A percentile compares a stretch with the other conserved stretches of the same genome.
phyloP scores from a whole-genome alignment of 2,797 vertebrate genomes.

The Chaenodraco wilsoni region DNA sequence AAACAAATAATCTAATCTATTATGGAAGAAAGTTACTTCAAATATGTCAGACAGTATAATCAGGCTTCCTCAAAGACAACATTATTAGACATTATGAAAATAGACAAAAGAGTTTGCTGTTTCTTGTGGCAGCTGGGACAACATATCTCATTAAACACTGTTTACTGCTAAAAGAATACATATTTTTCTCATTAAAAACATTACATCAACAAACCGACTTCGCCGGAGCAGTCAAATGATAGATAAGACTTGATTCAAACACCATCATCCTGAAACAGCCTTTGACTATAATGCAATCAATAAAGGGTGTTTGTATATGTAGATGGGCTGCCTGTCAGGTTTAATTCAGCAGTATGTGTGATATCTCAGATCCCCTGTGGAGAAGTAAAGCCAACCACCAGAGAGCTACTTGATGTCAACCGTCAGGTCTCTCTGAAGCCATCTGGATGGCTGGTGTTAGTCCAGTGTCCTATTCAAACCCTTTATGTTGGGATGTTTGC shows the following conservation, averaged over 20 bases:
- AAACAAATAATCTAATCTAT: not conserved
- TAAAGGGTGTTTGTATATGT: conserved; percentile 10
- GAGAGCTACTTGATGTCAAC: conserved; percentile 23
- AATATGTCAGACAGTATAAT: not conserved
- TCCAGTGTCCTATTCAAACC: conserved; percentile 29
- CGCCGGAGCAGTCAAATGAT: not conserved
- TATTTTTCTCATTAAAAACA: not conserved
- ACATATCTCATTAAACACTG: not conserved
- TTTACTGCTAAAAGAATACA: not conserved
- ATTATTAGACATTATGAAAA: not conserved
- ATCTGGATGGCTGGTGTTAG: conserved; percentile 21
- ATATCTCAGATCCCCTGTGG: conserved; percentile 15
- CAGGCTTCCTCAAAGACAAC: not conserved
- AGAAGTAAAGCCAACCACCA: not conserved
- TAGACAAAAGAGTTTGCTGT: not conserved
- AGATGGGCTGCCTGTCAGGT: conserved; percentile 9
- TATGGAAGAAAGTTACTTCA: not conserved
- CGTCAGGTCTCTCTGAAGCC: conserved; percentile 29
- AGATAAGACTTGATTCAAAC: conserved; percentile 4
- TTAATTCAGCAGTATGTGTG: conserved; percentile 26
- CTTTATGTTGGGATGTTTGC: conserved; percentile 33
- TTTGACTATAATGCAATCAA: conserved; percentile 5
- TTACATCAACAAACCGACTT: not conserved
- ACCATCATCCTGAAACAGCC: not conserved
- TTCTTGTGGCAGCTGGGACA: not conserved